A percentile compares a stretch with the other conserved stretches of the same genome.
phyloP scores from a whole-genome alignment of 2,113 vertebrate genomes.

The Paratilapia polleni region DNA sequence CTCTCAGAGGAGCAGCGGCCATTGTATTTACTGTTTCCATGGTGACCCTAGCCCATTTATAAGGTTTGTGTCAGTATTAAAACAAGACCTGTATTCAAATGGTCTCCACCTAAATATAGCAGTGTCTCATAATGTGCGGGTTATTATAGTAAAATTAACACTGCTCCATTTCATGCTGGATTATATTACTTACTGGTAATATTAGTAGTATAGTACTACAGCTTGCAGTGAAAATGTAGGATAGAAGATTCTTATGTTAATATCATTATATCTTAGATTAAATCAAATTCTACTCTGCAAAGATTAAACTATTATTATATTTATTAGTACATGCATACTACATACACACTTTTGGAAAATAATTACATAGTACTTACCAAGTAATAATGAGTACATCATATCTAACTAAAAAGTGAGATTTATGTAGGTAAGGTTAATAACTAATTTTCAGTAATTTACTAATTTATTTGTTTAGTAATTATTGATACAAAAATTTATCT shows the following conservation, averaged over 20 bases:
- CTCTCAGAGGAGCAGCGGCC: conserved; percentile 77
- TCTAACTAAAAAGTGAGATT: background rate
- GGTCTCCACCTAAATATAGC: conserved; percentile 75
- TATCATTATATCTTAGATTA: conserved; percentile 25
- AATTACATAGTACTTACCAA: background rate
- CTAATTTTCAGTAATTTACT: background rate
- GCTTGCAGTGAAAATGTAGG: conserved; percentile 7
- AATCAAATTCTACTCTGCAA: background rate
- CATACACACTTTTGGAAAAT: background rate
- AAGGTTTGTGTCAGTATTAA: conserved; percentile 89
- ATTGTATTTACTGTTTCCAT: conserved; percentile 89
- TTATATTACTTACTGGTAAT: conserved; percentile 44
- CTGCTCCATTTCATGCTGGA: conserved; percentile 34
- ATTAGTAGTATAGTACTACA: conserved; percentile 21
- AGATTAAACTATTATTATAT: background rate
- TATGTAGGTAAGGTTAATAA: background rate
- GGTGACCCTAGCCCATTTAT: conserved; percentile 89
- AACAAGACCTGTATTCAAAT: conserved; percentile 91
- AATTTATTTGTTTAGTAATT: background rate
- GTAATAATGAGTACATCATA: background rate
- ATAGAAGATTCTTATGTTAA: conserved; percentile 16
- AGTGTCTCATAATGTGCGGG: conserved; percentile 61
- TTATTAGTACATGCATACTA: background rate
- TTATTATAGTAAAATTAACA: conserved; percentile 70
- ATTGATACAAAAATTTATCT: background rate